Evolutionary conservation across 2,888 invertebrate species (phyloP).

Genomic region (Calephelis perditalis): DNA sequence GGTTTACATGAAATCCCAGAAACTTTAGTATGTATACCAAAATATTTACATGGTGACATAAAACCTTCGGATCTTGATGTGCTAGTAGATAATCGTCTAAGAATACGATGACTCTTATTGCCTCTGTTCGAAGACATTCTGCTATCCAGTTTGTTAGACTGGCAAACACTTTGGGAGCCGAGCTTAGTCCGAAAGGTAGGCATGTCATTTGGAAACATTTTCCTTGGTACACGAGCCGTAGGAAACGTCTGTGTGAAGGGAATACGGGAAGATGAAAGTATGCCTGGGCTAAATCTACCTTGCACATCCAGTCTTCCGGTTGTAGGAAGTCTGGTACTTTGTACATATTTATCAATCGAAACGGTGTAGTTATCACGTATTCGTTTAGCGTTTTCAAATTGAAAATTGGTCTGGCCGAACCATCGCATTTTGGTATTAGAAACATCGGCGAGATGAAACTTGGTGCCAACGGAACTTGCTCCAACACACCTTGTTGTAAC

Average conservation of each 20-base stretch:
- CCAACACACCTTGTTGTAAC: no score
- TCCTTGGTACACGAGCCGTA: slow-evolving; percentile 23
- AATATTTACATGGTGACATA: no score
- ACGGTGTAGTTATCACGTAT: slow-evolving; percentile 27
- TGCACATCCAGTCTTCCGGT: slow-evolving; percentile 19
- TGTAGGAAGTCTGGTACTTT: slow-evolving; percentile 30
- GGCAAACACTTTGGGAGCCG: no score
- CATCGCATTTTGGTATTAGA: slow-evolving; percentile 31
- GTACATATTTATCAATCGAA: slow-evolving; percentile 30
- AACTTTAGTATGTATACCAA: no score
- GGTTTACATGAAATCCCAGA: no score
- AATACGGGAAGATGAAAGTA: slow-evolving; percentile 25
- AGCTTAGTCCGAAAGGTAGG: slow-evolving; percentile 29
- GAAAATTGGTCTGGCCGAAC: slow-evolving; percentile 30
- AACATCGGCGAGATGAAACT: no score
- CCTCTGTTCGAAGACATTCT: no score
- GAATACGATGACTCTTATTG: no score
- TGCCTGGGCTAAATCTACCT: slow-evolving; percentile 21
- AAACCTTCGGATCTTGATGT: no score
- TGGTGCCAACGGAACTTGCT: no score
- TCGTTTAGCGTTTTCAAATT: slow-evolving; percentile 31
- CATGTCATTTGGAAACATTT: slow-evolving; percentile 27
- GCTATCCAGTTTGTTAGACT: no score
- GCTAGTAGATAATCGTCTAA: no score
- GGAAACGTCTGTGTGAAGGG: slow-evolving; percentile 23